Evolutionary conservation across 2,888 invertebrate genomes (phyloP), one percentile per base, ranked within the genome.

Genomic region (Pollenia labialis): DNA sequence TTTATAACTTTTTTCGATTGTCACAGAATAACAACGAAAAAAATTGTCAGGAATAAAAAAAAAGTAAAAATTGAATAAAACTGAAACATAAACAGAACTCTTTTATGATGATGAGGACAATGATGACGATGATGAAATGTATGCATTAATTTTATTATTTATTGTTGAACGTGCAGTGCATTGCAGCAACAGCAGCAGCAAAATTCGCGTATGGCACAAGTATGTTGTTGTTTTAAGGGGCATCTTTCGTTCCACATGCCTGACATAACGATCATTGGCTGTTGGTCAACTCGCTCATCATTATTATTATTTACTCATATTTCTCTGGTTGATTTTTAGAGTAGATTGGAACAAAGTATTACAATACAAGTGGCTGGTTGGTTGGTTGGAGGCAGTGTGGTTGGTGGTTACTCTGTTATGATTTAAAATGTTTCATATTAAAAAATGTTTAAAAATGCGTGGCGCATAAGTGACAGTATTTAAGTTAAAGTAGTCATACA

Each of bases 91-190:
- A 82, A 62, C 58, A 69, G 68, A 82, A 82, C 82, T 81, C 54
- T 60, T 85, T 85, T 79, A 80, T 82, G 82, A 85, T 76, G 81
- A 75, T 85, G 81, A 81, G 77, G 84, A 56, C 79, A 66, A 79
- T 79, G 85, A 60, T 77, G 85, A 72, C 60, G 85, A 72, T 81
- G 85, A 81, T 87, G 85, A 86, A 88, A 88, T 88, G 81, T 85
- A 88, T 88, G 85, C 85, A 87, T 89, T 91, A 89, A 89, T 87
- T 90, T 89, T 91, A 92, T 92, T 92, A 92, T 92, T 92, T 91
- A 92, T 92, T 89, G 89, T 85, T 88, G 90, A 88, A 91, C 91
- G 92, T 92, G 92, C 89, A 88, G 82, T 85, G 92, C 90, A 91
- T 92, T 84, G 82, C 62, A 52, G 71, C 64, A 75, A 44, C 42